Conservation (phyloP, 2,888 invertebrate genomes). For the Chorisops tibialis region DNA sequence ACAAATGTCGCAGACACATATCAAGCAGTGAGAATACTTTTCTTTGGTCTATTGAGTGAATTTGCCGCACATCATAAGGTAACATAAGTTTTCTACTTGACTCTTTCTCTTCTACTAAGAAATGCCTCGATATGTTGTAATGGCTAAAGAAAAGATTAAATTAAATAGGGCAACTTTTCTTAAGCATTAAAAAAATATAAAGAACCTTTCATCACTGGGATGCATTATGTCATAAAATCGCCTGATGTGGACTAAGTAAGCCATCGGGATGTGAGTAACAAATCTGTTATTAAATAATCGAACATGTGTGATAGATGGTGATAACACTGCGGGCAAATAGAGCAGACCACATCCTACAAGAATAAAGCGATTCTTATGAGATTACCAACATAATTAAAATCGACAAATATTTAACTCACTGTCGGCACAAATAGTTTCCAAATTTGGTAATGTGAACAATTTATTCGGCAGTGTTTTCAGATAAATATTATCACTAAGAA, state of each 20-base stretch:
- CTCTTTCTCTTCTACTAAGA: constrained; percentile 47
- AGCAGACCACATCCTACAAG: constrained; percentile 46
- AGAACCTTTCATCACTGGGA: constrained; percentile 43
- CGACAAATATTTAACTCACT: constrained; percentile 42
- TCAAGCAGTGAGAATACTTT: neutral
- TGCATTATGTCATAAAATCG: constrained; percentile 47
- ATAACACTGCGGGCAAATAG: constrained; percentile 48
- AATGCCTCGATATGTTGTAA: constrained; percentile 37
- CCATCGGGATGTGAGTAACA: constrained; percentile 49
- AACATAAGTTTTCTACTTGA: constrained; percentile 43
- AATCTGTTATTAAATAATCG: constrained; percentile 50
- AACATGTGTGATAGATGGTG: constrained; percentile 47
- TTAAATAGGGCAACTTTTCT: constrained; percentile 28
- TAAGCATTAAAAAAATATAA: too few relatives aligned
- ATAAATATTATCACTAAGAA: constrained; percentile 47
- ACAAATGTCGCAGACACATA: neutral
- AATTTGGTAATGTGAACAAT: constrained; percentile 45
- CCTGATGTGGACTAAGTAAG: constrained; percentile 48
- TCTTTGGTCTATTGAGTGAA: constrained; percentile 40
- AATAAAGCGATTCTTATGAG: neutral
- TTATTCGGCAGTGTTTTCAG: constrained; percentile 48
- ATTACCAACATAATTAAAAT: too few relatives aligned
- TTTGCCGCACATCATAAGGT: constrained; percentile 46
- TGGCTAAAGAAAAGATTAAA: constrained; percentile 19
- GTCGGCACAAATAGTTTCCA: constrained; percentile 48